phyloP scores from a whole-genome alignment of 2,888 invertebrate genomes.

The Drosophila neutralis region DNA sequence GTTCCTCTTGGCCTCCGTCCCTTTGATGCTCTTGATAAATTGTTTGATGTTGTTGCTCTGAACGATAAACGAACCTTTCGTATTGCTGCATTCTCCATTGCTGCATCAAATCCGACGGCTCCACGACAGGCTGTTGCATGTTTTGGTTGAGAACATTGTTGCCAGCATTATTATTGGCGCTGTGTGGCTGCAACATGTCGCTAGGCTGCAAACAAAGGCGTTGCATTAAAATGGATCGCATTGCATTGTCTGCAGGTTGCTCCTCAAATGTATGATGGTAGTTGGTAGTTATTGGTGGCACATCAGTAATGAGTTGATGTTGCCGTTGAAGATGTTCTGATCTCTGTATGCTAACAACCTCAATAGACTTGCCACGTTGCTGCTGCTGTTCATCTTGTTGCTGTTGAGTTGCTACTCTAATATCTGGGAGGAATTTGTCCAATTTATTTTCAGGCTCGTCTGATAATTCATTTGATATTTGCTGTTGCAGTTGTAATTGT shows the following conservation, averaged over 20 bases:
- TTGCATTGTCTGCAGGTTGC: constrained; percentile 5
- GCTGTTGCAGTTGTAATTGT: too few relatives aligned
- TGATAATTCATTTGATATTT: neutral
- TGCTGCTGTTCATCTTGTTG: neutral
- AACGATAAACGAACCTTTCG: neutral
- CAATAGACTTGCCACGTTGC: neutral
- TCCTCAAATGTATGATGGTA: neutral
- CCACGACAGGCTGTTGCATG: constrained; percentile 14
- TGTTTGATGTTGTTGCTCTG: constrained; percentile 6
- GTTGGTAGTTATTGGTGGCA: neutral
- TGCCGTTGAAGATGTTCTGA: constrained; percentile 2
- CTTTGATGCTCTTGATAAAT: constrained; percentile 9
- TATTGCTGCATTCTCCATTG: constrained; percentile 27
- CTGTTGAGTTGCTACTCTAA: neutral
- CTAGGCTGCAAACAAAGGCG: constrained; percentile 27
- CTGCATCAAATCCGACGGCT: neutral
- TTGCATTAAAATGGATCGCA: constrained; percentile 24
- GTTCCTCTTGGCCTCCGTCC: constrained; percentile 26
- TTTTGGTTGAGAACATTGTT: constrained; percentile 13
- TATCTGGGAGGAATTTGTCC: neutral
- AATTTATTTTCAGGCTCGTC: neutral
- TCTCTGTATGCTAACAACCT: too few relatives aligned
- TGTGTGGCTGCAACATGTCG: neutral
- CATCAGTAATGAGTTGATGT: constrained; percentile 7
- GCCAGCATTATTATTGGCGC: constrained; percentile 4